Evolutionary conservation across 2,888 invertebrate genomes (phyloP).

Genomic region (Zygothrica quintamaculata): DNA sequence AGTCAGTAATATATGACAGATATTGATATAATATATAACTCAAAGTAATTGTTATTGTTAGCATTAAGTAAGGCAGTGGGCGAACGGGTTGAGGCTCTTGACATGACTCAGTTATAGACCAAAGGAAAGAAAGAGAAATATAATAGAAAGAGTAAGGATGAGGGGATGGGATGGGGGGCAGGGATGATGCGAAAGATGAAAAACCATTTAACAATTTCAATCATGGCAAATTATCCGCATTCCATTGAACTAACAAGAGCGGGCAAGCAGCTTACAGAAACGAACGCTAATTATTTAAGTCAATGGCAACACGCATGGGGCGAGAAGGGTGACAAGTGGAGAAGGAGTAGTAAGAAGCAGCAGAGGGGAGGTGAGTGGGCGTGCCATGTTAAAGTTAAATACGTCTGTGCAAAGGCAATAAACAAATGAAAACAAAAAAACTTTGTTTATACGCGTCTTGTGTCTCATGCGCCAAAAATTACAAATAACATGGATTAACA

Average conservation of each 20-base stretch:
- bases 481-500: no score
- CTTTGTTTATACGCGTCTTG: constrained; percentile 37
- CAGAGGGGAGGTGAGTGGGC: constrained; percentile 5
- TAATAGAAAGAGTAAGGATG: neutral
- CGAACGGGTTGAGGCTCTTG: constrained; percentile 46
- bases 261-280: constrained; percentile 33
- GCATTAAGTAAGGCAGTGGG: constrained; percentile 60
- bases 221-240: constrained; percentile 77
- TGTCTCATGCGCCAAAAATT: constrained; percentile 4
- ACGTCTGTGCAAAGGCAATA: constrained; percentile 53
- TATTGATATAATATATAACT: constrained; percentile 45
- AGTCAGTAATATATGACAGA: no score
- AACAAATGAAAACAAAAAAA: constrained; percentile 73
- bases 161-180: neutral
- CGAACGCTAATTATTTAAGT: constrained; percentile 63
- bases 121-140: constrained; percentile 1
- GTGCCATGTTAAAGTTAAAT: constrained; percentile 55
- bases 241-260: constrained; percentile 63
- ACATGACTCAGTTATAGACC: constrained; percentile 45
- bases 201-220: constrained; percentile 70
- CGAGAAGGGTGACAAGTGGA: neutral
- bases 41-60: constrained; percentile 36
- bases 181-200: constrained; percentile 71
- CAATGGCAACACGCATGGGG: constrained; percentile 36
- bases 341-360: neutral